Percentiles rank a stretch among this genome's conserved stretches.
phyloP scores from a whole-genome alignment of 1,140 invertebrate species.

The Aphelenchoides fujianensis region DNA sequence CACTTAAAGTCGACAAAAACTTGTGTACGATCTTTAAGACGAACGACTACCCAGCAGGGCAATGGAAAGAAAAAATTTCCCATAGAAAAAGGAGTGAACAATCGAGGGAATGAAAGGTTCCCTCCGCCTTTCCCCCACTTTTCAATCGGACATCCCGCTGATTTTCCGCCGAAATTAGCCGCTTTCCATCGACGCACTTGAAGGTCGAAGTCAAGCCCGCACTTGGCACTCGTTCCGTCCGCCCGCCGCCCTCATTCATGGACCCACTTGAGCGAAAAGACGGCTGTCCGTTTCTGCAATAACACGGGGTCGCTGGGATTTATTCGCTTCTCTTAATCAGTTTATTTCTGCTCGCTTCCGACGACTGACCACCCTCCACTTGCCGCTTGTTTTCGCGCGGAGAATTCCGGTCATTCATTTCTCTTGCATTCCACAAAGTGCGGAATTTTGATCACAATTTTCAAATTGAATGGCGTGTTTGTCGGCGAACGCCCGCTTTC shows the following conservation, averaged over 20 bases:
- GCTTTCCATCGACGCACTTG: background rate
- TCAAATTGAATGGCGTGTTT: too few relatives aligned
- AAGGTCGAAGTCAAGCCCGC: background rate
- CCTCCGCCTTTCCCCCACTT: background rate
- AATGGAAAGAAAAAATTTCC: background rate
- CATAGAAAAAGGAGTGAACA: background rate
- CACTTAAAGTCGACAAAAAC: too few relatives aligned
- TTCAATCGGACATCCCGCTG: slow-evolving; percentile 2
- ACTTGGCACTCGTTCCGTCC: background rate
- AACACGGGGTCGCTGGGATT: too few relatives aligned
- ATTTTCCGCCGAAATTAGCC: background rate
- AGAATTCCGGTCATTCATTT: background rate
- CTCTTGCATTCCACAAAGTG: too few relatives aligned
- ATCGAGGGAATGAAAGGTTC: too few relatives aligned
- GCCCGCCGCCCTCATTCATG: background rate
- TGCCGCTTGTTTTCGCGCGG: background rate
- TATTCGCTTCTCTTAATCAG: background rate
- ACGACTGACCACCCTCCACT: background rate
- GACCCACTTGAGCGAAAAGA: background rate
- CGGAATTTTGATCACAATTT: too few relatives aligned
- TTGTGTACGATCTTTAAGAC: too few relatives aligned
- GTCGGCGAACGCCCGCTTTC: too few relatives aligned
- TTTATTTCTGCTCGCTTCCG: too few relatives aligned
- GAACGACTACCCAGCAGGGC: too few relatives aligned
- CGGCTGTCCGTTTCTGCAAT: too few relatives aligned